Evolutionary conservation across 1,140 invertebrate species (phyloP).

Genomic region (Contarinia nasturtii): DNA sequence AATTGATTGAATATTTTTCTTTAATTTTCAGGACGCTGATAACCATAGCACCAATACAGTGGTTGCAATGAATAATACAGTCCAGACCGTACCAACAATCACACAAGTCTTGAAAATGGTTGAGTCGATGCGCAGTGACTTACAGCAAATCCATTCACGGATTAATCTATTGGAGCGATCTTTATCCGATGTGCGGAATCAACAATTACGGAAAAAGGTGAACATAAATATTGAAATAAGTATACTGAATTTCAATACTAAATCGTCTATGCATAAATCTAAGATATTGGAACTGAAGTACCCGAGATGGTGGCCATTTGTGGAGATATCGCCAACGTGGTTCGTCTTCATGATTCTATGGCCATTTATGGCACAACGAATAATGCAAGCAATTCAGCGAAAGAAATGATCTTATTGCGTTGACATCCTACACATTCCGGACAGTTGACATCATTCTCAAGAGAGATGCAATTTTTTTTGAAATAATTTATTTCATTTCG

Average conservation of each 20-base stretch:
- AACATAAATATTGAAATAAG: constrained; percentile 1
- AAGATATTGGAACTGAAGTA: constrained; percentile 10
- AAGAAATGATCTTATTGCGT: not conserved
- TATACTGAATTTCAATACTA: constrained; percentile 2
- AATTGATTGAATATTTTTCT: constrained; percentile 11
- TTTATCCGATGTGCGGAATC: constrained; percentile 10
- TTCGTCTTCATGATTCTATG: constrained; percentile 33
- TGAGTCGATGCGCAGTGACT: constrained; percentile 23
- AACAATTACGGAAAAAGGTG: constrained; percentile 5
- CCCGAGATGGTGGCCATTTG: constrained; percentile 31
- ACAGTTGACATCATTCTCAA: too few species aligned
- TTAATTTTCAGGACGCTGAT: not conserved
- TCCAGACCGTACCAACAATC: constrained; percentile 10
- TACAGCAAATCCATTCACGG: constrained; percentile 23
- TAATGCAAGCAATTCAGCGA: constrained; percentile 6
- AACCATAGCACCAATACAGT: constrained; percentile 7
- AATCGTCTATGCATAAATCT: constrained; percentile 5
- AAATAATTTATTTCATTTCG: too few species aligned
- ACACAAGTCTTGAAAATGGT: constrained; percentile 25
- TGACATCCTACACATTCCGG: too few species aligned
- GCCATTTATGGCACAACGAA: constrained; percentile 31
- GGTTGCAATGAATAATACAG: not conserved
- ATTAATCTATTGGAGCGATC: constrained; percentile 22
- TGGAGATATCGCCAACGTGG: constrained; percentile 30
- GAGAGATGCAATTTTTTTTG: too few species aligned